Evolutionary conservation across 2,797 vertebrate genomes (phyloP).

Genomic region (Amphiprion clarkii): DNA sequence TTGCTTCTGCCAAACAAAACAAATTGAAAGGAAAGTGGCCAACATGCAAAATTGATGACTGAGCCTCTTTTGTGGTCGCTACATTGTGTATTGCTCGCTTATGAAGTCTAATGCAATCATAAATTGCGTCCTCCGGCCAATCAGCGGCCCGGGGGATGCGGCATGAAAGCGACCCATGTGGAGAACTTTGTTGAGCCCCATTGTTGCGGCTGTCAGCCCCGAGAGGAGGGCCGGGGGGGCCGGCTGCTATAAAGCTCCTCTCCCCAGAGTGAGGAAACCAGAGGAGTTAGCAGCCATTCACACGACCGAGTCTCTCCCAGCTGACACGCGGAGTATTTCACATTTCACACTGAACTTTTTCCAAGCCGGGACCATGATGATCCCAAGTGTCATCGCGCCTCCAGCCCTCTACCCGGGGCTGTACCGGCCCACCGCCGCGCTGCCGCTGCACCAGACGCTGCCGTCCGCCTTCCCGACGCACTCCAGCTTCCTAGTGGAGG

Average conservation of each 20-base stretch:
- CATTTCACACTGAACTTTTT: constrained; percentile 34
- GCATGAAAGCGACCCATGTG: constrained; percentile 93
- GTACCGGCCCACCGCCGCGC: constrained; percentile 90
- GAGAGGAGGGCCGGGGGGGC: constrained; percentile 82
- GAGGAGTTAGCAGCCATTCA: constrained; percentile 82
- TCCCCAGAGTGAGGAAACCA: constrained; percentile 77
- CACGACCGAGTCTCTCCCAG: constrained; percentile 77
- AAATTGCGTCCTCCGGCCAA: constrained; percentile 93
- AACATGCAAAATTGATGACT: constrained; percentile 92
- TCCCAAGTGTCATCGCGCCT: constrained; percentile 93
- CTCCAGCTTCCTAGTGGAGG: constrained; percentile 96
- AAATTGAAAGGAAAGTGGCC: constrained; percentile 88
- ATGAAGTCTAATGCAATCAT: constrained; percentile 99
- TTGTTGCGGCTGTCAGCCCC: constrained; percentile 95
- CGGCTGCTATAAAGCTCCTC: constrained; percentile 90
- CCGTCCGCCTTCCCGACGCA: constrained; percentile 89
- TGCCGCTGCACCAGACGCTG: constrained; percentile 91
- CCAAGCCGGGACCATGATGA: constrained; percentile 90
- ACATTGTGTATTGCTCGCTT: constrained; percentile 91
- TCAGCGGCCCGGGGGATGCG: constrained; percentile 84
- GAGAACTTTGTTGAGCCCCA: constrained; percentile 95
- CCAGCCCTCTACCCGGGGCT: constrained; percentile 92
- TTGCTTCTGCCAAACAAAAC: constrained; percentile 82
- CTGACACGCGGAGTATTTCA: constrained; percentile 69
- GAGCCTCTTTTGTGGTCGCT: constrained; percentile 88